phyloP scores from a whole-genome alignment of 2,797 vertebrate genomes.

The Thunnus albacares region DNA sequence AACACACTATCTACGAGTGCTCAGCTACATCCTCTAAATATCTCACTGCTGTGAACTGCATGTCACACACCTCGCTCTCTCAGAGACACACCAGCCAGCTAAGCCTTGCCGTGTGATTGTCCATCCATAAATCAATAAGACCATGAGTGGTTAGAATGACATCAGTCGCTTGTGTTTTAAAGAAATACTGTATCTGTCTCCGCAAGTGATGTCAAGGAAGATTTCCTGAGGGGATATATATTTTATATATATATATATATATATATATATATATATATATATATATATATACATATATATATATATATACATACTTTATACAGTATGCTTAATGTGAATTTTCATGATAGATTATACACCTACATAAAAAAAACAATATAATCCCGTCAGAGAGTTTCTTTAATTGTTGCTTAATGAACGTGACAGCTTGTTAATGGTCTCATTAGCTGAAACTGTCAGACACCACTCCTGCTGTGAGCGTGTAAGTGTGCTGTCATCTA shows the following conservation, averaged over 20 bases:
- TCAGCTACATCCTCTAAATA: constrained; percentile 38
- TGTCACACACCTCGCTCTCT: constrained; percentile 23
- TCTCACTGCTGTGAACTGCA: constrained; percentile 28
- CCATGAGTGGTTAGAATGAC: constrained; percentile 29
- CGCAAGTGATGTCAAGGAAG: constrained; percentile 14
- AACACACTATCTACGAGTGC: constrained; percentile 9
- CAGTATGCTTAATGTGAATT: background rate
- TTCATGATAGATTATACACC: too few species aligned
- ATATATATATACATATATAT: background rate
- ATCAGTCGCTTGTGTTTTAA: constrained; percentile 26
- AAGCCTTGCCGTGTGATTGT: constrained; percentile 8
- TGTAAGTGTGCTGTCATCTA: constrained; percentile 46
- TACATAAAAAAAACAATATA: background rate
- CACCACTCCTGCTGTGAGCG: constrained; percentile 47
- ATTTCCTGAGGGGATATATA: background rate
- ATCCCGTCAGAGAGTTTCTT: constrained; percentile 24
- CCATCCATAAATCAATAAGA: constrained; percentile 53
- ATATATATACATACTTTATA: background rate
- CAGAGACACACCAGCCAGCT: background rate
- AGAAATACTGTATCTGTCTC: constrained; percentile 16
- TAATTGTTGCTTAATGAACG: constrained; percentile 42
- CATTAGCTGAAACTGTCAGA: constrained; percentile 58
- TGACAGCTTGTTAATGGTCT: constrained; percentile 61
- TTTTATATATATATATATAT: too few species aligned
- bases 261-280: background rate